Percentiles rank a stretch among this genome's conserved stretches.
These are phyloP conservation scores for Mustelus asterias DNA, from an alignment of 2,113 vertebrate species.

Conservation along the genomic window DNA sequence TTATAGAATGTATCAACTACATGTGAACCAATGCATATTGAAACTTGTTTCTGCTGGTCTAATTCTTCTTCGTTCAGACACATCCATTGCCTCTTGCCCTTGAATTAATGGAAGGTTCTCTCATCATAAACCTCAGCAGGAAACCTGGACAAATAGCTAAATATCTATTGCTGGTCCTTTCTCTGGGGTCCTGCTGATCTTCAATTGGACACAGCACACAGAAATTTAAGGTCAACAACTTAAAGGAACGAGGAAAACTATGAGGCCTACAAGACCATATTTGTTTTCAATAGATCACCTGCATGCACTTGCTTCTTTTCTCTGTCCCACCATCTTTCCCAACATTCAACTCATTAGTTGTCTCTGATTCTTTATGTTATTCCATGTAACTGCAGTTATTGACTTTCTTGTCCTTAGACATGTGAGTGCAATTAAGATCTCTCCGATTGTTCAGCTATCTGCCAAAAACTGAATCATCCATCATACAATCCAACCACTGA, in stretches of 20 bases:
- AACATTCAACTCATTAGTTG: background rate
- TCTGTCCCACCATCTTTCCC: background rate
- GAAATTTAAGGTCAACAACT: background rate
- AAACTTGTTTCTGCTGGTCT: background rate
- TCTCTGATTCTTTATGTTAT: background rate
- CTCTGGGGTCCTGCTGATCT: background rate
- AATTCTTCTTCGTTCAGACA: background rate
- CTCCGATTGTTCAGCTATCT: background rate
- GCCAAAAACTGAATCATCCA: slow-evolving; percentile 3
- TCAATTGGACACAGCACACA: background rate
- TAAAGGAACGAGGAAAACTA: background rate
- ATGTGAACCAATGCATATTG: background rate
- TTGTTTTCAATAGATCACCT: background rate
- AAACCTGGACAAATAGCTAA: background rate
- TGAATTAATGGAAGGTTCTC: background rate
- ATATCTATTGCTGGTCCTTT: background rate
- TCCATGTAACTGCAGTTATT: background rate
- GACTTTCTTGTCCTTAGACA: background rate
- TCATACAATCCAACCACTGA: background rate
- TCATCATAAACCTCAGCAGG: background rate
- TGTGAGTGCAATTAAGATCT: background rate
- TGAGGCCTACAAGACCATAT: background rate
- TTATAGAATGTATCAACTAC: background rate
- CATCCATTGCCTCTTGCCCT: background rate
- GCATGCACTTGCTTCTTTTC: background rate